A percentile compares a stretch with the other conserved stretches of the same genome.
These are phyloP conservation scores for Tragelaphus imberbis DNA, from an alignment of 2,113 vertebrate species.

Conservation along the genomic window DNA sequence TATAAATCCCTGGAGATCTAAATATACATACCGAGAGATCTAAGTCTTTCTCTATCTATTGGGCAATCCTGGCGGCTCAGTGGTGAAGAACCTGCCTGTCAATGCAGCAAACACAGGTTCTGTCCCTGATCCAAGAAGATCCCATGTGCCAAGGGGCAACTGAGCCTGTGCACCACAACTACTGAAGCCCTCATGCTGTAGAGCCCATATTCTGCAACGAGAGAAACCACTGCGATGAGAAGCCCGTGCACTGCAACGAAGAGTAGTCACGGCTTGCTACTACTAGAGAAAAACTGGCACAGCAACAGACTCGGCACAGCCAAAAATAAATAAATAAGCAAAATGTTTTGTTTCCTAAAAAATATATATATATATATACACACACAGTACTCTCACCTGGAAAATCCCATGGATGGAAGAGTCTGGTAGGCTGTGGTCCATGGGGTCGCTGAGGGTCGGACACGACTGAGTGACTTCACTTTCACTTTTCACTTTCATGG, in stretches of 20 bases:
- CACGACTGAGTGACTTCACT: too few relatives aligned
- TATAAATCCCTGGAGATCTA: not conserved
- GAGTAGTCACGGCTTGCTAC: not conserved
- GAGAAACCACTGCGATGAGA: not conserved
- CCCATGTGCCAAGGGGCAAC: not conserved
- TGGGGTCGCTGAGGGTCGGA: too few relatives aligned
- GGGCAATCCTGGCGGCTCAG: not conserved
- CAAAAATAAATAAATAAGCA: not conserved
- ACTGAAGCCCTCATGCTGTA: not conserved
- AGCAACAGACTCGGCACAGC: not conserved
- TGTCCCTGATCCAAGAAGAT: not conserved
- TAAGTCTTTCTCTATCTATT: not conserved
- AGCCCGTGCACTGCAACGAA: not conserved
- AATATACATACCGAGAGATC: not conserved
- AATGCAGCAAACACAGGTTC: not conserved
- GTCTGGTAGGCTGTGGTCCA: too few relatives aligned
- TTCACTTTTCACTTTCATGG: too few relatives aligned
- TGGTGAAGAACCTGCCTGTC: not conserved
- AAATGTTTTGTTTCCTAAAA: not conserved
- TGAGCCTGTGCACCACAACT: not conserved
- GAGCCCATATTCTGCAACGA: not conserved
- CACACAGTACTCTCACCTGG: too few relatives aligned
- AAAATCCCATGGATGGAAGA: too few relatives aligned
- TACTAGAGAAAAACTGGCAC: not conserved
- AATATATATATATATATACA: not conserved